Evolutionary conservation across 2,797 vertebrate species (phyloP).

Genomic region (Poecilia gillii): DNA sequence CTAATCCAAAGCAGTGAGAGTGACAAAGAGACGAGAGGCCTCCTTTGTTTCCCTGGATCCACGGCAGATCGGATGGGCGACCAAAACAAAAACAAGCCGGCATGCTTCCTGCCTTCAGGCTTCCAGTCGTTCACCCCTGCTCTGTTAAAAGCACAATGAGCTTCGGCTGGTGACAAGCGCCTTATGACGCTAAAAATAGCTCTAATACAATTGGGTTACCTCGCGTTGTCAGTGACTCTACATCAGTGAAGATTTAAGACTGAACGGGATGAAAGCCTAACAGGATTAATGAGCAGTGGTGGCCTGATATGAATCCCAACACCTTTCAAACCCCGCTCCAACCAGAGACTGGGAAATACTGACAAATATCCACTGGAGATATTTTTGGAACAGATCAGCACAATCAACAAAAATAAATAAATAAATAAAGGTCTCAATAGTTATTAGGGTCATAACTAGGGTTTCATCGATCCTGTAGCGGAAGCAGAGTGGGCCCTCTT

Average conservation of each 20-base stretch:
- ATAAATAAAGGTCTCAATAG: neutral
- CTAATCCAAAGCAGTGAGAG: slow-evolving; percentile 48
- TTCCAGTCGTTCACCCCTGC: slow-evolving; percentile 30
- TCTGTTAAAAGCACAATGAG: slow-evolving; percentile 65
- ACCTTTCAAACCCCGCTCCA: neutral
- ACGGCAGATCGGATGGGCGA: slow-evolving; percentile 35
- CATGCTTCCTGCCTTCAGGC: slow-evolving; percentile 55
- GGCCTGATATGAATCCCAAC: neutral
- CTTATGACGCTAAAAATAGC: slow-evolving; percentile 76
- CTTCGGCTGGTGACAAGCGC: slow-evolving; percentile 56
- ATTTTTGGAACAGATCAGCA: neutral
- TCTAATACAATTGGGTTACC: slow-evolving; percentile 67
- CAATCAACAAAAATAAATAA: neutral
- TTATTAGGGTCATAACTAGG: slow-evolving; percentile 5
- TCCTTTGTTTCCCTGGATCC: slow-evolving; percentile 51
- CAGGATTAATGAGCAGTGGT: neutral
- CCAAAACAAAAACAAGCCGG: slow-evolving; percentile 51
- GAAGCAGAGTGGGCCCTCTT: slow-evolving; percentile 16
- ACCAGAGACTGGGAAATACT: neutral
- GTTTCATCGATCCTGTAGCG: slow-evolving; percentile 17
- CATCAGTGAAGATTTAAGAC: slow-evolving; percentile 33
- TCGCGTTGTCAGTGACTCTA: slow-evolving; percentile 23
- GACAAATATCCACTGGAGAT: neutral
- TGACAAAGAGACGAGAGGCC: slow-evolving; percentile 40
- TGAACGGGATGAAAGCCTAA: neutral